phyloP scores from a whole-genome alignment of 2,113 vertebrate species.

The Pollimyrus isidori region DNA sequence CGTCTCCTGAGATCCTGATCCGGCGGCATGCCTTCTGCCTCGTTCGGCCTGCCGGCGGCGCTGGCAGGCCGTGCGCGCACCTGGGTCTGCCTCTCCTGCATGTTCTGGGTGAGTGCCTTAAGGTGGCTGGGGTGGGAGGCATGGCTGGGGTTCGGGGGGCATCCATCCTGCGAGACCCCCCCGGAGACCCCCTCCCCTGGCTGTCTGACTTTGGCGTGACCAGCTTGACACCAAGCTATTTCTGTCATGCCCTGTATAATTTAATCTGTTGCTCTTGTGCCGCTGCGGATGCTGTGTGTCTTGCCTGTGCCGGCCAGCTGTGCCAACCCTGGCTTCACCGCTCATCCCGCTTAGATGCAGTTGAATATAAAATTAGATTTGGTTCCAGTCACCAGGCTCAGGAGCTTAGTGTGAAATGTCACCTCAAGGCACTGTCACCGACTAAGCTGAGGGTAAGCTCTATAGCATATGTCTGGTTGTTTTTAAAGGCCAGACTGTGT shows the following conservation, averaged over 20 bases:
- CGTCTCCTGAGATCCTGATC: conserved; percentile 10
- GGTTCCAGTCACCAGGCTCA: background rate
- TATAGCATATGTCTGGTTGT: background rate
- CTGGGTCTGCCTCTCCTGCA: conserved; percentile 88
- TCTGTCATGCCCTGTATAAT: conserved; percentile 52
- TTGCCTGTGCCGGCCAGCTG: conserved; percentile 21
- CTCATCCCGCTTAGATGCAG: background rate
- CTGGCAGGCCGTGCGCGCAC: conserved; percentile 64
- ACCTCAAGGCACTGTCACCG: background rate
- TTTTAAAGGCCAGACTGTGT: background rate
- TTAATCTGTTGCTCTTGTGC: conserved; percentile 40
- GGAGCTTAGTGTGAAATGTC: background rate
- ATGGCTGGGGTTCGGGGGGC: background rate
- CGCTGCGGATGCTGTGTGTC: background rate
- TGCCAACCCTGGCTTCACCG: background rate
- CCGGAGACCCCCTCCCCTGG: background rate
- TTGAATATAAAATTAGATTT: background rate
- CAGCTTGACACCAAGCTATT: conserved; percentile 46
- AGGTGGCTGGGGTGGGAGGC: background rate
- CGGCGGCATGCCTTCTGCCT: conserved; percentile 65
- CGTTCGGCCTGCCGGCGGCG: conserved; percentile 54
- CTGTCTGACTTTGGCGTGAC: conserved; percentile 1
- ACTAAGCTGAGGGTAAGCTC: background rate
- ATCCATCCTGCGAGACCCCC: background rate
- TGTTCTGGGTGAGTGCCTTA: conserved; percentile 77